phyloP scores from a whole-genome alignment of 2,113 vertebrate species.

The Steatornis caripensis region DNA sequence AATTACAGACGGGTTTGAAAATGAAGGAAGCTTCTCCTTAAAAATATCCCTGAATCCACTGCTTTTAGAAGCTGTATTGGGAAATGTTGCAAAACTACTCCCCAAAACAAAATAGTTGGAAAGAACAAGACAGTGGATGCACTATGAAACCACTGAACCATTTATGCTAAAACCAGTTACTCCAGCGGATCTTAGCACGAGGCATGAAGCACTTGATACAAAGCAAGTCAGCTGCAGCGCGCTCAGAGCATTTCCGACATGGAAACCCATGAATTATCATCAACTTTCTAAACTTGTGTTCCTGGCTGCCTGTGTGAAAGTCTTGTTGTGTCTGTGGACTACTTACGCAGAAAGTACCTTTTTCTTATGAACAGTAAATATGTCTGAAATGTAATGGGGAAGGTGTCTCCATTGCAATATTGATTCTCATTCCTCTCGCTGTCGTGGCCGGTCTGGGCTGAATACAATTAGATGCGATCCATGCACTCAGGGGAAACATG shows the following conservation, averaged over 20 bases:
- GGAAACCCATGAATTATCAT: background rate
- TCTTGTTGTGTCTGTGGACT: background rate
- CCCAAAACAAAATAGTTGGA: background rate
- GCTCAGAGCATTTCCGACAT: accelerated
- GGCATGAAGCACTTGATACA: background rate
- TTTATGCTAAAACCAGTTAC: background rate
- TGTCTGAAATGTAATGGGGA: background rate
- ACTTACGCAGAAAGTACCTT: background rate
- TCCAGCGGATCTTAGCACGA: accelerated
- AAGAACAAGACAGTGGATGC: background rate
- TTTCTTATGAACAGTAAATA: accelerated
- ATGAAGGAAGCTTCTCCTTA: background rate
- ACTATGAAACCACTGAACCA: background rate
- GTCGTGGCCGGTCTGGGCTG: background rate
- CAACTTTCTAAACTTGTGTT: background rate
- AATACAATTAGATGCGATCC: background rate
- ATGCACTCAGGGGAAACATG: background rate
- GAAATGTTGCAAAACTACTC: background rate
- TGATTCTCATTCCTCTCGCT: background rate
- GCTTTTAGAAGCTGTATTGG: background rate
- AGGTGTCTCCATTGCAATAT: background rate
- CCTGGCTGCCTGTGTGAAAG: background rate
- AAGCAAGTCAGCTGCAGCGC: no score
- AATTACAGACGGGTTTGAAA: background rate
- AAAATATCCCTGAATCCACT: background rate